Evolutionary conservation across 2,113 vertebrate species (phyloP).

Genomic region (Clupea harengus): DNA sequence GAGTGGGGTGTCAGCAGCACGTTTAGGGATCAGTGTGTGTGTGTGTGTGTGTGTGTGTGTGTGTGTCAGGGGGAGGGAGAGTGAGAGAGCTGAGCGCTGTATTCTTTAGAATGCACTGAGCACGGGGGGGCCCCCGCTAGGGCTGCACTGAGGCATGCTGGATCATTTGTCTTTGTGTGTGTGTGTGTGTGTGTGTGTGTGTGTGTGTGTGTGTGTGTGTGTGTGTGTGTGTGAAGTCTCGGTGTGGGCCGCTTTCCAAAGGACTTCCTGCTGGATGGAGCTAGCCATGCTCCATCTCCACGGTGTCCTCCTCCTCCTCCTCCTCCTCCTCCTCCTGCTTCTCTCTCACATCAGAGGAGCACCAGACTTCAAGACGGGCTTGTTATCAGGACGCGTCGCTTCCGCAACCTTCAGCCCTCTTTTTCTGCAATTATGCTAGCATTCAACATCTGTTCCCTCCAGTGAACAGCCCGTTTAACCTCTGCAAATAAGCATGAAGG

Average conservation of each 20-base stretch:
- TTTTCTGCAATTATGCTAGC: neutral
- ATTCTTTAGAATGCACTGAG: neutral
- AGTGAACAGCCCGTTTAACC: neutral
- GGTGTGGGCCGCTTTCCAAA: slow-evolving; percentile 11
- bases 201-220: slow-evolving; percentile 66
- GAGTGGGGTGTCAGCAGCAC: slow-evolving; percentile 14
- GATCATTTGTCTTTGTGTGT: neutral
- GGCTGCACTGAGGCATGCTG: neutral
- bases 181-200: slow-evolving; percentile 54
- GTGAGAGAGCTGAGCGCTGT: slow-evolving; percentile 12
- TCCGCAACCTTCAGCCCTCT: neutral
- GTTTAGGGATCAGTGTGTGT: neutral
- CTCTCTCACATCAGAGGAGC: neutral
- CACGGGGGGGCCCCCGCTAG: neutral
- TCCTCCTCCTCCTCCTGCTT: neutral
- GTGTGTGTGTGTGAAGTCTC: slow-evolving; percentile 5
- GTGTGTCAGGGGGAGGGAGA: slow-evolving; percentile 22
- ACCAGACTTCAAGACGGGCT: neutral
- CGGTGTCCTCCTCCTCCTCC: neutral
- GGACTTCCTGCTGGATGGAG: slow-evolving; percentile 4
- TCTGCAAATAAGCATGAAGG: neutral
- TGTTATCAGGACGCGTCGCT: neutral
- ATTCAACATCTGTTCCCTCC: neutral
- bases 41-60: neutral
- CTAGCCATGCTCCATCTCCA: neutral